Percentiles rank a stretch among this genome's conserved stretches.
phyloP scores from a whole-genome alignment of 2,797 vertebrate genomes.

The Gila robusta region DNA sequence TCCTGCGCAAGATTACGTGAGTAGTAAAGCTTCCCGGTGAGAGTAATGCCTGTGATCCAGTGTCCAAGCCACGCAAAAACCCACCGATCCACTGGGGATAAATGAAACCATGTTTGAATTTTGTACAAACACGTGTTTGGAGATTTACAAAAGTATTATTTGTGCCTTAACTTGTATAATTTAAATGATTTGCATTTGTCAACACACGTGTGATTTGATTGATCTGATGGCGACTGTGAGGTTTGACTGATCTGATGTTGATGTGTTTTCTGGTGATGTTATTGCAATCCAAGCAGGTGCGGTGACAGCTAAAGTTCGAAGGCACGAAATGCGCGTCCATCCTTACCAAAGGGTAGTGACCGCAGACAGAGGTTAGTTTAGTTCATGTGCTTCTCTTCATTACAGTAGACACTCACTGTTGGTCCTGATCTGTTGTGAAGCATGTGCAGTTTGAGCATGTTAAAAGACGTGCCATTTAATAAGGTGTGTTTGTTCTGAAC shows the following conservation, averaged over 20 bases:
- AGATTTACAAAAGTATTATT: constrained; percentile 77
- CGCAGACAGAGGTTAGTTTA: constrained; percentile 95
- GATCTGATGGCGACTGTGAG: constrained; percentile 65
- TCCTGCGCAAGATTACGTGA: constrained; percentile 84
- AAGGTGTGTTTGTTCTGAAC: constrained; percentile 19
- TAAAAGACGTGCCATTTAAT: constrained; percentile 17
- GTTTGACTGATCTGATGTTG: constrained; percentile 70
- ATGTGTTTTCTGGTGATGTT: constrained; percentile 81
- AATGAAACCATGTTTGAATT: constrained; percentile 73
- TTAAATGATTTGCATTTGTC: constrained; percentile 72
- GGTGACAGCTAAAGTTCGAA: constrained; percentile 92
- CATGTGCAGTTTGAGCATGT: constrained; percentile 64
- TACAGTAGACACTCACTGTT: constrained; percentile 74
- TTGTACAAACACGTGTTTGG: constrained; percentile 39
- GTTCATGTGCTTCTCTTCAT: constrained; percentile 84
- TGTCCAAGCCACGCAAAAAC: constrained; percentile 77
- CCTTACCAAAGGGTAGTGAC: constrained; percentile 95
- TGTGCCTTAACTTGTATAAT: constrained; percentile 91
- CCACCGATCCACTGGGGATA: constrained; percentile 78
- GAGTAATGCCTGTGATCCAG: constrained; percentile 78
- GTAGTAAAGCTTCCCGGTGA: constrained; percentile 82
- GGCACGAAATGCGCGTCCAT: constrained; percentile 93
- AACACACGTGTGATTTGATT: constrained; percentile 77
- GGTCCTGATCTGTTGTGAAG: constrained; percentile 81
- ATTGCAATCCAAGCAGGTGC: constrained; percentile 94